Percentiles rank a stretch among this genome's conserved stretches.
Conservation (phyloP, 2,797 vertebrate genomes). For the Garrulus glandarius region DNA sequence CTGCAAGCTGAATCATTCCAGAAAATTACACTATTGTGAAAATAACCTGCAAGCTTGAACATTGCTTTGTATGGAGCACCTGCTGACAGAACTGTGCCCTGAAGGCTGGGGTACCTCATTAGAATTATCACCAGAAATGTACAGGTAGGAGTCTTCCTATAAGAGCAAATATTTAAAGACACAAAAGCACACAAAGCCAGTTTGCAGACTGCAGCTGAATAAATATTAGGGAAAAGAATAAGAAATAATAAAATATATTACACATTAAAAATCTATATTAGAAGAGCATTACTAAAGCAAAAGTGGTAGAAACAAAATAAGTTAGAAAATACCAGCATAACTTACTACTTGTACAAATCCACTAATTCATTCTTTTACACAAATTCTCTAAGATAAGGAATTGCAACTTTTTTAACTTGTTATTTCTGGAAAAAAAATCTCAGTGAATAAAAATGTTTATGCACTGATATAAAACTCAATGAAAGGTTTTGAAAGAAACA, state of each 20-base stretch:
- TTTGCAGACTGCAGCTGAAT: conserved; percentile 31
- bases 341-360: not conserved
- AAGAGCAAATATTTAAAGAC: conserved; percentile 54
- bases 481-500: not conserved
- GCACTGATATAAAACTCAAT: not conserved
- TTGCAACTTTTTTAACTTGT: not conserved
- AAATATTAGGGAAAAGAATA: conserved; percentile 19
- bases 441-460: not conserved
- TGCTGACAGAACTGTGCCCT: conserved; percentile 36
- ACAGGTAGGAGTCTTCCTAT: conserved; percentile 3
- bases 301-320: not conserved
- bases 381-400: not conserved
- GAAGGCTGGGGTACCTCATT: conserved; percentile 18
- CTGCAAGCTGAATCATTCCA: conserved; percentile 16
- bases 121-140: conserved; percentile 40
- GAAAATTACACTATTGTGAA: conserved; percentile 23
- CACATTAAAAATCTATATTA: not conserved
- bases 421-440: not conserved
- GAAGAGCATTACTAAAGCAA: not conserved
- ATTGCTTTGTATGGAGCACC: not conserved
- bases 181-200: conserved; percentile 1
- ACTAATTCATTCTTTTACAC: not conserved
- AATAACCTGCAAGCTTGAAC: conserved; percentile 24
- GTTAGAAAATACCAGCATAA: not conserved
- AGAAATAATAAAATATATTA: conserved; percentile 15